Conservation (phyloP, 2,797 vertebrate genomes). For the Melanotaenia boesemani region DNA sequence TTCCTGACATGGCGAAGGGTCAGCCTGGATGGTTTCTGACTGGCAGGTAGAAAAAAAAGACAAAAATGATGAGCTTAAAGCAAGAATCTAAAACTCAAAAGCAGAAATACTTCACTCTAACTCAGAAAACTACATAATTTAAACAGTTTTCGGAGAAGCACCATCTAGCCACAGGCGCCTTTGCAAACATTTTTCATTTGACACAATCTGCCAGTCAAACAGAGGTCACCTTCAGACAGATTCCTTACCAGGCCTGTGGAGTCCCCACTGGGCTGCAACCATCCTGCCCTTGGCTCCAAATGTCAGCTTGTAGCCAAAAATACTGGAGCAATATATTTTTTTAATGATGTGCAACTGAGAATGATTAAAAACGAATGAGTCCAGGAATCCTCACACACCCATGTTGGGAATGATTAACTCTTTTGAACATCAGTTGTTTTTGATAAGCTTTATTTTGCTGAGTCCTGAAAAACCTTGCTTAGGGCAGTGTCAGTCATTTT, state of each 20-base stretch:
- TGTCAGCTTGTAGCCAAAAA: slow-evolving; percentile 10
- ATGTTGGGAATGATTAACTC: slow-evolving; percentile 43
- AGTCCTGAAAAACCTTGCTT: slow-evolving; percentile 58
- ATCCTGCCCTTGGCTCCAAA: slow-evolving; percentile 28
- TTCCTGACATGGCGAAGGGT: slow-evolving; percentile 40
- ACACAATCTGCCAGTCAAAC: slow-evolving; percentile 42
- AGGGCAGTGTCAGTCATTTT: slow-evolving; percentile 68
- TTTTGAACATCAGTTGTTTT: slow-evolving; percentile 60
- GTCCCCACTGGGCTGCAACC: slow-evolving; percentile 47
- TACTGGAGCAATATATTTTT: slow-evolving; percentile 22
- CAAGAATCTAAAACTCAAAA: neutral
- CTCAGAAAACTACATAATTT: slow-evolving; percentile 22
- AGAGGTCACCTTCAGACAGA: slow-evolving; percentile 63
- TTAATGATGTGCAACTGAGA: neutral
- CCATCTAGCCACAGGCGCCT: slow-evolving; percentile 1
- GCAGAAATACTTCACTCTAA: slow-evolving; percentile 7
- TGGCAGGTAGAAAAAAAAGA: slow-evolving; percentile 32
- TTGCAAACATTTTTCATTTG: slow-evolving; percentile 36
- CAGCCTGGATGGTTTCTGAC: slow-evolving; percentile 39
- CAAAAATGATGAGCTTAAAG: slow-evolving; percentile 17
- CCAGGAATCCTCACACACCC: slow-evolving; percentile 38
- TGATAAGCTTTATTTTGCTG: slow-evolving; percentile 65
- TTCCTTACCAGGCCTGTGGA: slow-evolving; percentile 42
- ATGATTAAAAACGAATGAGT: slow-evolving; percentile 37
- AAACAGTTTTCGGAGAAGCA: slow-evolving; percentile 23